These are phyloP conservation scores for Euspilapteryx auroguttella DNA, from an alignment of 2,888 invertebrate genomes.

Conservation along the genomic window DNA sequence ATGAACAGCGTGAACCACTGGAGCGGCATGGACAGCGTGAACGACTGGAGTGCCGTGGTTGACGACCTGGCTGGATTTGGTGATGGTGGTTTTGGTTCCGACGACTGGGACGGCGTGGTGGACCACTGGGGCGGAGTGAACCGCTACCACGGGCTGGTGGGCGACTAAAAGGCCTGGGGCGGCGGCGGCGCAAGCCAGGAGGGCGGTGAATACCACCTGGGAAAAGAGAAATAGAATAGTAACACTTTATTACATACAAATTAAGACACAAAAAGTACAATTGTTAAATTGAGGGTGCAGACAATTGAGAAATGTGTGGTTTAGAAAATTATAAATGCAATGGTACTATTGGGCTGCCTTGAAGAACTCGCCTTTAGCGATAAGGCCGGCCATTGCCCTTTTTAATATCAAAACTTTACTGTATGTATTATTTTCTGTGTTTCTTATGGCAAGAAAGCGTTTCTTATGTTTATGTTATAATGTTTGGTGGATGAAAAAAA, in stretches of 20 bases:
- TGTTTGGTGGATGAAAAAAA: no score
- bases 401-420: no score
- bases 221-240: conserved; percentile 6
- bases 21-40: conserved; percentile 16
- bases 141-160: conserved; percentile 32
- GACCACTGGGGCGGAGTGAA: conserved; percentile 31
- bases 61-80: conserved; percentile 47
- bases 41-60: conserved; percentile 39
- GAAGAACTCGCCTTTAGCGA: no score
- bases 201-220: conserved; percentile 50
- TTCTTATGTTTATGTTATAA: no score
- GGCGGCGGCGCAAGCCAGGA: conserved; percentile 52
- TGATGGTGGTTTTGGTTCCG: conserved; percentile 39
- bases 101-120: conserved; percentile 20
- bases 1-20: conserved; percentile 15
- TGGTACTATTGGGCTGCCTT: no score
- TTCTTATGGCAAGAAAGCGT: no score
- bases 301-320: no score
- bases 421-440: no score
- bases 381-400: no score
- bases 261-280: not conserved
- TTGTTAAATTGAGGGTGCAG: no score
- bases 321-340: no score
- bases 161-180: conserved; percentile 36
- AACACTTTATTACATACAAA: conserved; percentile 1